Conservation (phyloP, 2,113 vertebrate species). For the Proterorhinus semilunaris region DNA sequence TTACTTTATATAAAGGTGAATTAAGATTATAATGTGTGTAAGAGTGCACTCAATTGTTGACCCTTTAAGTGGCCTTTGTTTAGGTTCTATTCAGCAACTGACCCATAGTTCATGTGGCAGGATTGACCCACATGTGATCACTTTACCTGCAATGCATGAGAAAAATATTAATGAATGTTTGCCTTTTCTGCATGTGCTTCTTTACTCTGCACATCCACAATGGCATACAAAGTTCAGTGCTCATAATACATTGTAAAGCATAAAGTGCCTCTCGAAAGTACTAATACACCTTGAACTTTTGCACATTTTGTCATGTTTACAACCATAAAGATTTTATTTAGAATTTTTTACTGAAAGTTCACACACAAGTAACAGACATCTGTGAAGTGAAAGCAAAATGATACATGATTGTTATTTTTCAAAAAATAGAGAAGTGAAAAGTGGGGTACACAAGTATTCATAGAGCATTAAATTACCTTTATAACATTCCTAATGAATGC, state of each 20-base stretch:
- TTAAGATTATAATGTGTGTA: background rate
- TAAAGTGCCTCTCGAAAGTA: too few species aligned
- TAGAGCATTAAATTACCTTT: too few species aligned
- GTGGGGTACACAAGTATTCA: too few species aligned
- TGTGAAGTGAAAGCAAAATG: too few species aligned
- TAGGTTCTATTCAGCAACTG: background rate
- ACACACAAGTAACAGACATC: too few species aligned
- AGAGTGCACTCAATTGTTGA: background rate
- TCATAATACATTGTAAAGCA: slow-evolving; percentile 8
- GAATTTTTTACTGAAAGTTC: too few species aligned
- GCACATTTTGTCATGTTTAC: too few species aligned
- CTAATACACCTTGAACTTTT: too few species aligned
- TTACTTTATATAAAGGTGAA: background rate
- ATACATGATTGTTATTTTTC: too few species aligned
- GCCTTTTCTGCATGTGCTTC: background rate
- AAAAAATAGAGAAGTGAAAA: too few species aligned
- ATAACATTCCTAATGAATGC: too few species aligned
- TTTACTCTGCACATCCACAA: slow-evolving; percentile 1
- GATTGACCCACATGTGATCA: background rate
- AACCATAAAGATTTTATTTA: too few species aligned
- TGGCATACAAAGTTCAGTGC: slow-evolving; percentile 2
- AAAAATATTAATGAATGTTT: background rate
- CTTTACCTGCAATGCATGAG: background rate
- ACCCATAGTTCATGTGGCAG: background rate
- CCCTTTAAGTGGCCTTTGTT: background rate